Evolutionary conservation across 2,113 vertebrate species (phyloP).

Genomic region (Nothobranchius furzeri): DNA sequence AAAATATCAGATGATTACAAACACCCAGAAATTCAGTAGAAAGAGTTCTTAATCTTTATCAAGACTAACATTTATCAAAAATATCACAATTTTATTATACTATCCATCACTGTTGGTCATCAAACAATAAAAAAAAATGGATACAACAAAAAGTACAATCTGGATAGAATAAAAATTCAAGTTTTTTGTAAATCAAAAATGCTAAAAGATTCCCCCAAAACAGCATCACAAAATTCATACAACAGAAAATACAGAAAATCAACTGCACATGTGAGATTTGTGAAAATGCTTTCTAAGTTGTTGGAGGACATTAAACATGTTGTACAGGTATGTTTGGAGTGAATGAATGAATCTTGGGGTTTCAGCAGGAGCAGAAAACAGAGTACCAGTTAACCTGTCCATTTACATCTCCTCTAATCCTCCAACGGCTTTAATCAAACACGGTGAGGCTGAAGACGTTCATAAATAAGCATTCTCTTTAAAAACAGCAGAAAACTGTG

Average conservation of each 20-base stretch:
- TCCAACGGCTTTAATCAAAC: neutral
- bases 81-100: constrained; percentile 70
- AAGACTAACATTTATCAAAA: constrained; percentile 69
- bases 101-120: constrained; percentile 66
- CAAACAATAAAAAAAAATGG: constrained; percentile 43
- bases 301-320: constrained; percentile 7
- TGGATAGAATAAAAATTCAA: constrained; percentile 68
- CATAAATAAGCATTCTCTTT: constrained; percentile 30
- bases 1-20: constrained; percentile 81
- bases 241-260: constrained; percentile 54
- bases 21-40: constrained; percentile 74
- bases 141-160: constrained; percentile 37
- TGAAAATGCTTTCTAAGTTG: neutral
- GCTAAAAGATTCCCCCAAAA: constrained; percentile 54
- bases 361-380: constrained; percentile 26
- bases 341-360: constrained; percentile 21
- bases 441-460: constrained; percentile 30
- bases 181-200: constrained; percentile 72
- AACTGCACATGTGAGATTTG: constrained; percentile 38
- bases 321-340: constrained; percentile 53
- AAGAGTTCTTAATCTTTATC: constrained; percentile 56
- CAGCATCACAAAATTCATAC: constrained; percentile 63
- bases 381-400: constrained; percentile 56
- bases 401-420: constrained; percentile 26
- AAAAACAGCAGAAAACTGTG: constrained; percentile 21